Evolutionary conservation across 2,113 vertebrate genomes (phyloP).

Genomic region (Indri indri): DNA sequence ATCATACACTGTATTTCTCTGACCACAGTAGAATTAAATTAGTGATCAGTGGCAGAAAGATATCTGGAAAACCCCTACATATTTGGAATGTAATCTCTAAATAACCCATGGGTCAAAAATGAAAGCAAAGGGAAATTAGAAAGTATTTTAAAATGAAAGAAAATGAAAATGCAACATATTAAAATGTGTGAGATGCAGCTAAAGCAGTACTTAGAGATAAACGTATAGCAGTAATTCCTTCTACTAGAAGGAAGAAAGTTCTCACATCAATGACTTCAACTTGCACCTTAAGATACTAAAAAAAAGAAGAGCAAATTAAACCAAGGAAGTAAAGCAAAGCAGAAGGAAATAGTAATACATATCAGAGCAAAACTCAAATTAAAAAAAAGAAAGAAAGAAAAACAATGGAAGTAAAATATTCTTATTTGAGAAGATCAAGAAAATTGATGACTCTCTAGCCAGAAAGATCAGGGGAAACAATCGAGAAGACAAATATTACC

Average conservation of each 20-base stretch:
- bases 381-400: not conserved
- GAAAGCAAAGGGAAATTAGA: not conserved
- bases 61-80: not conserved
- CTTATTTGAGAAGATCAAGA: not conserved
- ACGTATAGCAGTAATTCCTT: not conserved
- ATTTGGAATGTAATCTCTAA: slow-evolving; percentile 16
- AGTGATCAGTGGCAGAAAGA: not conserved
- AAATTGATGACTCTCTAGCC: not conserved
- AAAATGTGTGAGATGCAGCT: not conserved
- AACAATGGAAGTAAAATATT: not conserved
- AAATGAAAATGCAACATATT: not conserved
- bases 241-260: not conserved
- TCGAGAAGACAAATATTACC: not conserved
- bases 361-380: not conserved
- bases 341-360: not conserved
- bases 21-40: not conserved
- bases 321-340: not conserved
- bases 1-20: not conserved
- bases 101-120: slow-evolving; percentile 8
- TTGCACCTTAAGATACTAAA: not conserved
- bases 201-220: not conserved
- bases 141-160: slow-evolving; percentile 14
- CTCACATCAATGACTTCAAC: not conserved
- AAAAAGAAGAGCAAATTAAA: not conserved
- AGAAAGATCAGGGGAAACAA: not conserved